phyloP scores from a whole-genome alignment of 2,888 invertebrate genomes.

The Nymphalis c-album region DNA sequence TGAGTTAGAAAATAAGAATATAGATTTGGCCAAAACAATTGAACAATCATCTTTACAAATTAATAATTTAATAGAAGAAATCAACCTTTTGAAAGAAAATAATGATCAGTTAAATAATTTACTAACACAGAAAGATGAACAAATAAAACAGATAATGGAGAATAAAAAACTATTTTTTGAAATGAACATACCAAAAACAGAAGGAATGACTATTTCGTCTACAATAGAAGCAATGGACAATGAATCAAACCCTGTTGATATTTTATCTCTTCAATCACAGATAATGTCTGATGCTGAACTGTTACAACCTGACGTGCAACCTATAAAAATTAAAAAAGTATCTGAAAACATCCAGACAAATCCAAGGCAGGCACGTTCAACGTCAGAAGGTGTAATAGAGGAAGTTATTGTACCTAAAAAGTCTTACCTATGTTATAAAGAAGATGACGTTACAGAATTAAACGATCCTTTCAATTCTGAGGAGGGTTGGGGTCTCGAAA shows the following conservation, averaged over 20 bases:
- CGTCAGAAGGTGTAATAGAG: constrained; percentile 50
- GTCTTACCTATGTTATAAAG: constrained; percentile 77
- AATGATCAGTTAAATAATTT: constrained; percentile 55
- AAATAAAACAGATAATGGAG: constrained; percentile 64
- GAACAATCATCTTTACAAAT: constrained; percentile 47
- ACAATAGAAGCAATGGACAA: constrained; percentile 66
- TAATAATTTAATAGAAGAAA: constrained; percentile 48
- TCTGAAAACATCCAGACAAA: constrained; percentile 50
- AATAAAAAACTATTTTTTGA: constrained; percentile 68
- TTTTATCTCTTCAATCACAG: constrained; percentile 68
- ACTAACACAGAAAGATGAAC: constrained; percentile 59
- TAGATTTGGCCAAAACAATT: constrained; percentile 61
- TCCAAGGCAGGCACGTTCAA: constrained; percentile 37
- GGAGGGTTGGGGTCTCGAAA: constrained; percentile 73
- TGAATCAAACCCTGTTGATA: constrained; percentile 52
- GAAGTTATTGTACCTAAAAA: constrained; percentile 76
- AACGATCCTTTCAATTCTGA: constrained; percentile 72
- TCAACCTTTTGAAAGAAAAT: constrained; percentile 47
- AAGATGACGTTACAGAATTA: constrained; percentile 45
- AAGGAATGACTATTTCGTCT: constrained; percentile 74
- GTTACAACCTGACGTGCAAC: constrained; percentile 43
- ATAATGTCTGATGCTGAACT: constrained; percentile 57
- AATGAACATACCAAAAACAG: constrained; percentile 78
- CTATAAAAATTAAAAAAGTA: constrained; percentile 44
- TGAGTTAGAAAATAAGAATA: constrained; percentile 55